phyloP scores from a whole-genome alignment of 2,113 vertebrate species.

The Chitala chitala region DNA sequence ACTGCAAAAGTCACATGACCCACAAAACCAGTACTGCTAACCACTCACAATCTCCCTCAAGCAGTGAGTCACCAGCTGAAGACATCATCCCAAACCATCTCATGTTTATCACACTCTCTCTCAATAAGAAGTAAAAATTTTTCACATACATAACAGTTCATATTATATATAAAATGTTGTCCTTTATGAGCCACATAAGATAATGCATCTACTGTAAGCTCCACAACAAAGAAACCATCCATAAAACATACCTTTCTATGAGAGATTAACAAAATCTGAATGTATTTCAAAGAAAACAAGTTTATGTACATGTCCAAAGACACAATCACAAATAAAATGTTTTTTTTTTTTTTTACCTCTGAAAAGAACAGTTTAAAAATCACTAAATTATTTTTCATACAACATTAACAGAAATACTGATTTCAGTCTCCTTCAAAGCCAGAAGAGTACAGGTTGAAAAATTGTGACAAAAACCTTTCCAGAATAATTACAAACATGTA shows the following conservation, averaged over 20 bases:
- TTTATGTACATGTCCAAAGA: neutral
- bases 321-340: neutral
- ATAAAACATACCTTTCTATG: too few species aligned
- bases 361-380: too few species aligned
- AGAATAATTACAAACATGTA: too few species aligned
- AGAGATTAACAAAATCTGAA: too few species aligned
- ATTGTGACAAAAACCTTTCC: too few species aligned
- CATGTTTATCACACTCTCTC: neutral
- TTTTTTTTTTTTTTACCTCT: slow-evolving; percentile 22
- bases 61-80: neutral
- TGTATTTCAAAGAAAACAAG: too few species aligned
- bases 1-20: neutral
- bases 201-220: neutral
- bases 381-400: too few species aligned
- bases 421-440: neutral
- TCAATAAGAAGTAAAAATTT: neutral
- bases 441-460: too few species aligned
- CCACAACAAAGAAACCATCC: neutral
- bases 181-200: neutral
- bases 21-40: neutral
- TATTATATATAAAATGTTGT: too few species aligned
- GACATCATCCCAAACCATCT: neutral
- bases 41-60: neutral
- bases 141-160: too few species aligned
- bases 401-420: too few species aligned